Base-by-base conservation (phyloP, 1,140 invertebrate species). In the Meloidogyne floridensis region DNA sequence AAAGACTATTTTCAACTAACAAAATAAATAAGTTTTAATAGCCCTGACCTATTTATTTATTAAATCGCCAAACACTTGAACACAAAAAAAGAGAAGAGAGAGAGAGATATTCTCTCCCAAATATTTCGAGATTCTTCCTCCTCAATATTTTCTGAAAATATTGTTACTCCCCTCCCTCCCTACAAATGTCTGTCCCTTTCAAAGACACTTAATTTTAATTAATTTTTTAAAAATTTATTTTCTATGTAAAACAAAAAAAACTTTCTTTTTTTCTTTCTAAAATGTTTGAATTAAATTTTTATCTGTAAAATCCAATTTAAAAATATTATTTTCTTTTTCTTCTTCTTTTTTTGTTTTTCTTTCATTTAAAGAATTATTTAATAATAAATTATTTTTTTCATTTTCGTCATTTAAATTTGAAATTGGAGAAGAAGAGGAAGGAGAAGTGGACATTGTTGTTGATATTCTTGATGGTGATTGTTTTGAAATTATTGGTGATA, bases 241-340 rank as follows among this genome's bases (percentile, higher is more conserved):
- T n/a, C 32, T 32, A 32, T 65, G 7, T 65, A 18, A 65, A 65
- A 65, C 15, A 65, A 65, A 65, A 54, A 65, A 65, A 65, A 47
- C 4, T 32, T 32, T 6, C 47, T 47, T 47, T 47, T n/a, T 6
- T 6, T 47, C 7, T 47, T 47, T 47, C n/a, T 65, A 65, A n/a
- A 65, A 65, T n/a, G 59, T 65, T 65, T 65, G 15, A 65, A 65
- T 3, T 65, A 65, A 65, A 65, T 65, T 65, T 65, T 65, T 65
- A 65, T 65, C n/a, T 65, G 59, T 65, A 65, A 65, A 65, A 65
- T 65, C 59, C n/a, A 65, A 65, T 65, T 65, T 65, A n/a, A 65
- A 65, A 65, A 65, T 65, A 54, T 72, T 72, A 42, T 74, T n/a
- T 15, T 73, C n/a, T 15, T 47, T 6, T 5, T 13, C 72, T 53